Evolutionary conservation across 2,888 invertebrate genomes (phyloP).

Genomic region (Cosmia trapezina): DNA sequence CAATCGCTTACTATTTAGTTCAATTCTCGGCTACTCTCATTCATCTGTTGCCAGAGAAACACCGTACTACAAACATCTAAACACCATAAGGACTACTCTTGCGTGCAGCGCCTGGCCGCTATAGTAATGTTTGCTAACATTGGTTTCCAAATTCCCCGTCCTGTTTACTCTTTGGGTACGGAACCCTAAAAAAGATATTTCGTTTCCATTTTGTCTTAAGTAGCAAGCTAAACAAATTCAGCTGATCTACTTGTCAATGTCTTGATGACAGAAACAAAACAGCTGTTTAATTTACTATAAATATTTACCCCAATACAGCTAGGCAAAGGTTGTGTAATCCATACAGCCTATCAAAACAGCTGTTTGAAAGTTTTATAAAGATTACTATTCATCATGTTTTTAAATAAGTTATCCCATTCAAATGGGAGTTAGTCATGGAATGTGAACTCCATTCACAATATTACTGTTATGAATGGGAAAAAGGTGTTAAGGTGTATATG

Average conservation of each 20-base stretch:
- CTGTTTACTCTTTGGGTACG: too few relatives aligned
- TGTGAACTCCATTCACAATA: not conserved
- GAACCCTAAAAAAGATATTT: too few relatives aligned
- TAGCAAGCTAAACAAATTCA: not conserved
- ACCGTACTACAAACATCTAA: too few relatives aligned
- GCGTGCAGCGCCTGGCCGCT: too few relatives aligned
- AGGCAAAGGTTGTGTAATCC: not conserved
- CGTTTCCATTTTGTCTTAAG: conserved; percentile 2
- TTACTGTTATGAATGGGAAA: conserved; percentile 3
- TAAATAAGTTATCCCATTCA: conserved; percentile 6
- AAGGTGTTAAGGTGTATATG: too few relatives aligned
- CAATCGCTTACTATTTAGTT: not conserved
- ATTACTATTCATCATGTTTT: conserved; percentile 1
- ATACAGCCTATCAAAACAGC: conserved; percentile 10
- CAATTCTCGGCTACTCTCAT: not conserved
- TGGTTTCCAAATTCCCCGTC: too few relatives aligned
- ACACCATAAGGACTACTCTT: too few relatives aligned
- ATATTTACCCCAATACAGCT: not conserved
- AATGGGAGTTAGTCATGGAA: not conserved
- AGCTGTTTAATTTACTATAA: conserved; percentile 6
- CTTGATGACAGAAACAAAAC: conserved; percentile 11
- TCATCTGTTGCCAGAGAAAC: not conserved
- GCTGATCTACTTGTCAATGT: not conserved
- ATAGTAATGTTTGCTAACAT: too few relatives aligned
- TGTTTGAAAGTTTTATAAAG: conserved; percentile 1